phyloP scores from a whole-genome alignment of 2,797 vertebrate genomes.

The Enteromius thamalakanensis region DNA sequence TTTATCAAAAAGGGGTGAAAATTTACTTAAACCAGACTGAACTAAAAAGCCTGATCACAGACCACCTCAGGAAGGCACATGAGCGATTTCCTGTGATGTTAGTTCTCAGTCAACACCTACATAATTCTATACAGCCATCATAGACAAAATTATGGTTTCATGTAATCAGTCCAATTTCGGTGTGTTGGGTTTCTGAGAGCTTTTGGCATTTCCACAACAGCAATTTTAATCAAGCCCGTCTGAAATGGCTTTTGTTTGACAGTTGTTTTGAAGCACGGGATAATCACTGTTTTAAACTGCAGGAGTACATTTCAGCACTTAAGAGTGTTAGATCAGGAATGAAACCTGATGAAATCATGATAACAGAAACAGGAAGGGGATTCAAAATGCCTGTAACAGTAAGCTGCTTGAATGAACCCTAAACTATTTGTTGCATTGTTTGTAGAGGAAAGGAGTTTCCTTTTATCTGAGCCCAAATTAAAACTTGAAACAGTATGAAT shows the following conservation, averaged over 20 bases:
- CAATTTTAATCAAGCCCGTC: not conserved
- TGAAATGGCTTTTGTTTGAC: not conserved
- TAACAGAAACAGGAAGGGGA: not conserved
- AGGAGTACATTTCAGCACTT: not conserved
- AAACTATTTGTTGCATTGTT: not conserved
- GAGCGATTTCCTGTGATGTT: not conserved
- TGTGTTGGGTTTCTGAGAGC: not conserved
- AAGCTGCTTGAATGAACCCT: not conserved
- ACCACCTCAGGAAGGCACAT: not conserved
- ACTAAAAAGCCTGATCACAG: not conserved
- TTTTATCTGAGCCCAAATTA: not conserved
- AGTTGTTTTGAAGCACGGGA: not conserved
- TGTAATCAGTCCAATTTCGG: not conserved
- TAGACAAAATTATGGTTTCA: not conserved
- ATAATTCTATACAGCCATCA: not conserved
- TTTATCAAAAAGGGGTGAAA: not conserved
- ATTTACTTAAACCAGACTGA: not conserved
- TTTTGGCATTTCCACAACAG: not conserved
- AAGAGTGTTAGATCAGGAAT: not conserved
- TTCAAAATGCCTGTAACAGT: not conserved
- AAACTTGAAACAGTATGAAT: not conserved
- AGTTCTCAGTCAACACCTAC: not conserved
- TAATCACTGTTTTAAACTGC: not conserved
- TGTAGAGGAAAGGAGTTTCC: not conserved
- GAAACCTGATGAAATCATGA: not conserved